Conservation (phyloP, 2,113 vertebrate genomes). For the Corythornis vintsioides region DNA sequence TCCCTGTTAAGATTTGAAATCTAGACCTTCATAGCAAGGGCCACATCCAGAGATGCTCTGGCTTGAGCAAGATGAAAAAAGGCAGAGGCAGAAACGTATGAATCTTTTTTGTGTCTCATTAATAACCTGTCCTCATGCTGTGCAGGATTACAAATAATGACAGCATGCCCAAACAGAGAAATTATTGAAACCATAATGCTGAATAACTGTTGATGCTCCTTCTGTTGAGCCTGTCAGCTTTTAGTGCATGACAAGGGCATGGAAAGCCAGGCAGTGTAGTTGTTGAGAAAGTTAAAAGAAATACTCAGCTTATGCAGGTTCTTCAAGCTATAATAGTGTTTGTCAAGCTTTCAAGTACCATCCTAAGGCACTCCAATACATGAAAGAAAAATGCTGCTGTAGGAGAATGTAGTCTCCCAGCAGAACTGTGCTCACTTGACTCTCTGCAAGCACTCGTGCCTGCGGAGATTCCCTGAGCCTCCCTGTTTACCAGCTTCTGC, state of each 20-base stretch:
- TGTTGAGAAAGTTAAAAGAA: slow-evolving; percentile 15
- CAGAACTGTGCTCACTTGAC: not conserved
- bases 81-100: not conserved
- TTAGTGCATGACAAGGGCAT: not conserved
- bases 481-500: not conserved
- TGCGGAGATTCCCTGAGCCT: not conserved
- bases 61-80: not conserved
- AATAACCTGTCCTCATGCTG: not conserved
- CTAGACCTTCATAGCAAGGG: not conserved
- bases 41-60: not conserved
- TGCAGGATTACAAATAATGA: not conserved
- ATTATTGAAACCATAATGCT: not conserved
- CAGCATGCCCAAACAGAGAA: not conserved
- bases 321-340: slow-evolving; percentile 19
- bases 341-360: slow-evolving; percentile 41
- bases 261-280: not conserved
- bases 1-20: not conserved
- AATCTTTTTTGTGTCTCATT: not conserved
- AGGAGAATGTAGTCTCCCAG: not conserved
- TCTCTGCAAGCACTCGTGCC: not conserved
- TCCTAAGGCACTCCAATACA: not conserved
- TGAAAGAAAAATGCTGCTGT: not conserved
- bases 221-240: not conserved
- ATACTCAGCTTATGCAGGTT: slow-evolving; percentile 1
- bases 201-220: not conserved